These are phyloP conservation scores for Battus philenor DNA, from an alignment of 1,140 invertebrate species.

Conservation along the genomic window DNA sequence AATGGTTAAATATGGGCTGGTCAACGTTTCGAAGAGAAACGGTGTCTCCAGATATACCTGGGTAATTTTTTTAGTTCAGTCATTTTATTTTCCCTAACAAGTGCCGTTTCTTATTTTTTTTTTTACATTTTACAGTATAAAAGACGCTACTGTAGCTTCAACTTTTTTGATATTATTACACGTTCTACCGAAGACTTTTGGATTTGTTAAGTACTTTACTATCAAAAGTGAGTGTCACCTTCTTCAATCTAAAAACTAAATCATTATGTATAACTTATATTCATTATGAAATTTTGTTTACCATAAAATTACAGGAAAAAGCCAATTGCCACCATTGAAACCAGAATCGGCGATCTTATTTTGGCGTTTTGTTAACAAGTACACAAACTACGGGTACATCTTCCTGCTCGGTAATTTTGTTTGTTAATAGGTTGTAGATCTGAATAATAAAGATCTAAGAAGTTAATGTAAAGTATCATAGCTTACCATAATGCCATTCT, in stretches of 20 bases:
- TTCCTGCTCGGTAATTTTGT: slow-evolving; percentile 38
- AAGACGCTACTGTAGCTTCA: slow-evolving; percentile 45
- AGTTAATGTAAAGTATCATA: too few species aligned
- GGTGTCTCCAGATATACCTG: slow-evolving; percentile 24
- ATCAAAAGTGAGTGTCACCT: slow-evolving; percentile 34
- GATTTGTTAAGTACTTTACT: slow-evolving; percentile 27
- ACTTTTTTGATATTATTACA: slow-evolving; percentile 38
- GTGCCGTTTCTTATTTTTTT: too few species aligned
- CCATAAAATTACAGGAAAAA: slow-evolving; percentile 41
- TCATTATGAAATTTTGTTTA: slow-evolving; percentile 1
- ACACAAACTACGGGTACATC: slow-evolving; percentile 50
- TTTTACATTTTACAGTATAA: slow-evolving; percentile 29
- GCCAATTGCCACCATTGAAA: slow-evolving; percentile 36
- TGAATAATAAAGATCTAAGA: too few species aligned
- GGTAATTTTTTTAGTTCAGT: slow-evolving; percentile 21
- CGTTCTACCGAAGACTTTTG: slow-evolving; percentile 33
- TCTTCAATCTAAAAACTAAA: too few species aligned
- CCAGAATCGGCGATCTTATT: slow-evolving; percentile 43
- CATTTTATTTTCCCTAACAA: neutral
- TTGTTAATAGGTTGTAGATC: too few species aligned
- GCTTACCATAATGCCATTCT: too few species aligned
- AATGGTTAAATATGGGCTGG: slow-evolving; percentile 36
- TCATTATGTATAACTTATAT: too few species aligned
- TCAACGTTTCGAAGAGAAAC: slow-evolving; percentile 23
- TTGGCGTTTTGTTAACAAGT: slow-evolving; percentile 52